phyloP scores from a whole-genome alignment of 2,888 invertebrate genomes.

The Cheilosia grossa region DNA sequence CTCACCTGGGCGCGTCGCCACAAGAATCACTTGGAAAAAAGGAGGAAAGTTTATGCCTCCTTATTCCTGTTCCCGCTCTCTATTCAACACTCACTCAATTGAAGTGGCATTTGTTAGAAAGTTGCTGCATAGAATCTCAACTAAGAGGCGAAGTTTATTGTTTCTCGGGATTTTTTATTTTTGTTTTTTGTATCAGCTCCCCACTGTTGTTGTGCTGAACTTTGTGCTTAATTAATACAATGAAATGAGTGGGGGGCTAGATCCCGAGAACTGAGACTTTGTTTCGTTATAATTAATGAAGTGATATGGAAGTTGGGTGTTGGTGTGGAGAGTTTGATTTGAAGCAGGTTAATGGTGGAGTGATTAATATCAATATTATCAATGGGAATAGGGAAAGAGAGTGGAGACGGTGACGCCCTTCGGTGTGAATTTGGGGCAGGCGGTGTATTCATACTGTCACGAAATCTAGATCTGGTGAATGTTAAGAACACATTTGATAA shows the following conservation, averaged over 20 bases:
- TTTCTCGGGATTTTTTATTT: slow-evolving; percentile 24
- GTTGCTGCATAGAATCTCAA: slow-evolving; percentile 36
- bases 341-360: no score
- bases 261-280: background rate
- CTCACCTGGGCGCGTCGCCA: slow-evolving; percentile 35
- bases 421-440: no score
- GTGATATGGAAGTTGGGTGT: slow-evolving; percentile 4
- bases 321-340: no score
- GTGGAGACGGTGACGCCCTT: no score
- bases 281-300: slow-evolving; percentile 33
- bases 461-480: no score
- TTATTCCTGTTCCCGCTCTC: background rate
- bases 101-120: slow-evolving; percentile 55
- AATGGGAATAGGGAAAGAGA: no score
- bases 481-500: no score
- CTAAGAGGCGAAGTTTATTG: slow-evolving; percentile 47
- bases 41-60: slow-evolving; percentile 30
- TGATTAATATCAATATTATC: no score
- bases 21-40: slow-evolving; percentile 33
- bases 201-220: background rate
- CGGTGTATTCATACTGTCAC: no score
- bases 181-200: background rate
- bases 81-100: slow-evolving; percentile 49
- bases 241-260: slow-evolving; percentile 8
- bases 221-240: slow-evolving; percentile 49